phyloP scores from a whole-genome alignment of 2,888 invertebrate species.

The Isoperla grammatica region DNA sequence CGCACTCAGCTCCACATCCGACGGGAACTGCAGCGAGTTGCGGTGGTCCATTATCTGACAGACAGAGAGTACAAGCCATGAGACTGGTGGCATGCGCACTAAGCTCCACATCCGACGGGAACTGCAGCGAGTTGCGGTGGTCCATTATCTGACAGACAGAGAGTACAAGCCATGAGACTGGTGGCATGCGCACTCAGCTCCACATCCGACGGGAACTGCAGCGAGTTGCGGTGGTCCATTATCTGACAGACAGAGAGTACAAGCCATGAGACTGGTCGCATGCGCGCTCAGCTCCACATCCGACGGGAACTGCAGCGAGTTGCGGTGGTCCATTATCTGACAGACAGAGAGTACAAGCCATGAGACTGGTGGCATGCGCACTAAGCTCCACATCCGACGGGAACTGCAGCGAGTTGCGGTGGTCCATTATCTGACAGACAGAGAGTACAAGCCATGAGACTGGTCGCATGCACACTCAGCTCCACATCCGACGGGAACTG shows the following conservation, averaged over 20 bases:
- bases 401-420: conserved; percentile 90
- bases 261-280: too few species aligned
- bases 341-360: too few species aligned
- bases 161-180: too few species aligned
- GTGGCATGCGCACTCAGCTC: conserved; percentile 85
- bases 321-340: conserved; percentile 99
- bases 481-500: conserved; percentile 93
- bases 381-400: conserved; percentile 94
- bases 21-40: conserved; percentile 91
- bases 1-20: conserved; percentile 88
- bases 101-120: conserved; percentile 93
- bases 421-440: conserved; percentile 99
- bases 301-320: conserved; percentile 90
- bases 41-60: conserved; percentile 91
- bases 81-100: conserved; percentile 81
- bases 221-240: conserved; percentile 96
- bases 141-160: conserved; percentile 73
- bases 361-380: conserved; percentile 72
- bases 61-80: conserved; percentile 71
- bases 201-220: conserved; percentile 92
- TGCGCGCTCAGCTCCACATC: conserved; percentile 89
- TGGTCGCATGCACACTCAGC: conserved; percentile 82
- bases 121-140: conserved; percentile 90
- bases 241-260: too few species aligned
- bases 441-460: too few species aligned